Base-by-base conservation (phyloP, 2,797 vertebrate species). In the Acipenser transmontanus region DNA sequence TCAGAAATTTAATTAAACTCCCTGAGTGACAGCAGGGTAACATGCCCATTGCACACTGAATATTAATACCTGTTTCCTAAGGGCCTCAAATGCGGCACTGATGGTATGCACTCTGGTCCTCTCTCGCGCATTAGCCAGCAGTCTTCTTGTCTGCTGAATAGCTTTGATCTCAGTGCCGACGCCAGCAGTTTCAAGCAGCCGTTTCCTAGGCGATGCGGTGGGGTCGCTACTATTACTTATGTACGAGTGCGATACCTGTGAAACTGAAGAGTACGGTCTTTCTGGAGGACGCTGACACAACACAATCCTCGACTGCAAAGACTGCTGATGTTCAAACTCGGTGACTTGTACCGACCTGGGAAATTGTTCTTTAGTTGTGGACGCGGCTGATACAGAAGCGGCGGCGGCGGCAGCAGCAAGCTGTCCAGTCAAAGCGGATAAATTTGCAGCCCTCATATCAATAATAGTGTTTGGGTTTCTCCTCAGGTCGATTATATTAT, bases 91-190 rank as follows among this genome's bases (percentile, higher is more conserved):
- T 12, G 96, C 95, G 20, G 95, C 95, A 69, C 95, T 98, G 88
- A 98, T 98, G 80, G 96, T 98, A 76, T 98, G 96, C 66, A 98
- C 96, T 0, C 96, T 89, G 77, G 94, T 97, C 73, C 96, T 85
- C 84, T 98, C 95, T 65, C 95, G 81, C 77, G 95, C 96, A 60
- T 98, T 98, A 6, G 96, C 95, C 51, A 98, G 84, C 48, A 98
- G 92, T 74, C 96, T 86, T 71, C 95, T 83, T 48, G 93, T 97
- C 91, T 98, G 96, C 84, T 98, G 96, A 67, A 97, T 80, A 67
- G 93, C 95, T 92, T 93, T 96, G 82, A 95, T 92, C 90, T 95
- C 94, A 0, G 92, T 85, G 67, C 88, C 76, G 76, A 77, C 88
- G 50, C 85, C 85, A 2, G 87, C 67, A 57, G 77, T 70, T 49